Percentiles rank a stretch among this genome's conserved stretches.
phyloP scores from a whole-genome alignment of 2,797 vertebrate genomes.

The Tiaroga cobitis region DNA sequence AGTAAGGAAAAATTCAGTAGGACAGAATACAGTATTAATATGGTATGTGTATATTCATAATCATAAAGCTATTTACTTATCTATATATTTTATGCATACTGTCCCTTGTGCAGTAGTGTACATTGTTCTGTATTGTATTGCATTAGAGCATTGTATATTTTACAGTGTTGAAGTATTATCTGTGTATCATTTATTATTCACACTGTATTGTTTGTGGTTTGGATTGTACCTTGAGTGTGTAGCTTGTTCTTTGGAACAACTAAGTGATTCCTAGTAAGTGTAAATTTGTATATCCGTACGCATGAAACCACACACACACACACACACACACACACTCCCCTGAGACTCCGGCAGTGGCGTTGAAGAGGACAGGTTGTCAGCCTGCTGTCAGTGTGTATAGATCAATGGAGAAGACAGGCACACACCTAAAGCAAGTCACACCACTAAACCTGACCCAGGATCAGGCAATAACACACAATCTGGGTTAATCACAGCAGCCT shows the following conservation, averaged over 20 bases:
- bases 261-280: slow-evolving; percentile 27
- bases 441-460: slow-evolving; percentile 58
- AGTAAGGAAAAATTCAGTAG: not conserved
- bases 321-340: slow-evolving; percentile 26
- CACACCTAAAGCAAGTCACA: slow-evolving; percentile 48
- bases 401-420: slow-evolving; percentile 46
- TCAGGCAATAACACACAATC: slow-evolving; percentile 61
- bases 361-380: slow-evolving; percentile 55
- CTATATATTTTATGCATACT: not conserved
- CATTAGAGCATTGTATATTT: not conserved
- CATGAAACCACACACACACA: slow-evolving; percentile 16
- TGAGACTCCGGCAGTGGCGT: slow-evolving; percentile 45
- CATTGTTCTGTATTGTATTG: not conserved
- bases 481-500: slow-evolving; percentile 28
- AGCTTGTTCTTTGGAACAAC: slow-evolving; percentile 5
- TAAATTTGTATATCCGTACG: slow-evolving; percentile 38
- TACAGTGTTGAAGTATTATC: not conserved
- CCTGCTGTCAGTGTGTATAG: slow-evolving; percentile 54
- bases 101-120: not conserved
- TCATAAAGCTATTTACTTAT: not conserved
- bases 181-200: not conserved
- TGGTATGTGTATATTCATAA: not conserved
- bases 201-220: not conserved
- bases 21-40: not conserved
- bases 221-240: not conserved